phyloP scores from a whole-genome alignment of 2,888 invertebrate species.

The Pollenia amentaria region DNA sequence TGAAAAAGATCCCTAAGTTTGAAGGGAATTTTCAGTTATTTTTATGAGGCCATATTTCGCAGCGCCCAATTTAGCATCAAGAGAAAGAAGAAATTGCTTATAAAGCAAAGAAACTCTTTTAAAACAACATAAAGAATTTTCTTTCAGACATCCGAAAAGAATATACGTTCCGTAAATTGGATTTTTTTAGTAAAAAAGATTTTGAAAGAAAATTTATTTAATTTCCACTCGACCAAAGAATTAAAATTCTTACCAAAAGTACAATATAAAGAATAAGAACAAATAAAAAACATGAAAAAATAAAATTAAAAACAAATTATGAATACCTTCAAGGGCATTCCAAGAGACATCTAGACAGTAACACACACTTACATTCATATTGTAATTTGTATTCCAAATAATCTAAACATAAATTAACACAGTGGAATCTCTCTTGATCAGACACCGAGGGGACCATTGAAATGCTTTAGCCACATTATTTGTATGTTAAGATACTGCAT shows the following conservation, averaged over 20 bases:
- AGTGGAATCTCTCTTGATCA: background rate
- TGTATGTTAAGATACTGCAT: no score
- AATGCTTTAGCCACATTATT: no score
- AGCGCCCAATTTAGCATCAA: no score
- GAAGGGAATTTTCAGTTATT: no score
- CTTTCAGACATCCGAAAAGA: no score
- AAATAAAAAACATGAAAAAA: background rate
- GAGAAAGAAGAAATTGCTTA: no score
- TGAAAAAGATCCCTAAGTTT: no score
- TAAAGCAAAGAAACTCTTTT: no score
- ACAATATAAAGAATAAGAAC: background rate
- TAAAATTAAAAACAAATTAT: slow-evolving; percentile 2
- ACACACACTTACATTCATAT: background rate
- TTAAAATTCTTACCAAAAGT: slow-evolving; percentile 43
- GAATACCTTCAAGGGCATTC: slow-evolving; percentile 42
- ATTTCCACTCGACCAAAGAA: slow-evolving; percentile 78
- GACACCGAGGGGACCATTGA: no score
- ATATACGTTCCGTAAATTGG: no score
- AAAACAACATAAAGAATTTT: no score
- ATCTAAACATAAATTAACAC: background rate
- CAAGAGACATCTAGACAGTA: slow-evolving; percentile 3
- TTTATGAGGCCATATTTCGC: no score
- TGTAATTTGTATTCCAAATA: slow-evolving; percentile 2
- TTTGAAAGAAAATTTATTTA: slow-evolving; percentile 76
- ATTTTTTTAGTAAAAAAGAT: background rate